Evolutionary conservation across 2,113 vertebrate genomes (phyloP).

Genomic region (Triplophysa rosa): DNA sequence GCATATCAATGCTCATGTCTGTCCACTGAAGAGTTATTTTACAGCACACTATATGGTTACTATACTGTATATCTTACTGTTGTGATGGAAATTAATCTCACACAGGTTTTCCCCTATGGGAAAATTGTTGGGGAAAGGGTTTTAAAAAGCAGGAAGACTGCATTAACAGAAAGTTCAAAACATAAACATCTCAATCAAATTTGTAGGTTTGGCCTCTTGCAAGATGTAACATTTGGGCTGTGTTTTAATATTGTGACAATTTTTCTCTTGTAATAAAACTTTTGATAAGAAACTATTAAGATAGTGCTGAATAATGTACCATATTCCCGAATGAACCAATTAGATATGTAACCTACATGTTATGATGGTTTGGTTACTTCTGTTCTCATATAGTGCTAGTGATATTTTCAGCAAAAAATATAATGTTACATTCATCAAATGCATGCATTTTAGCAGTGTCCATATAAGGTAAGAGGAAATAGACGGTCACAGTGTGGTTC

Average conservation of each 20-base stretch:
- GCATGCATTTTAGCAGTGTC: neutral
- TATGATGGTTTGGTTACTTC: neutral
- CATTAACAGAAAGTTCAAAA: neutral
- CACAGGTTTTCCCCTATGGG: too few relatives aligned
- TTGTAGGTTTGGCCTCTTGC: neutral
- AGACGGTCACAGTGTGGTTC: slow-evolving; percentile 17
- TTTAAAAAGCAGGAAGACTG: neutral
- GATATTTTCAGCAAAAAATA: too few relatives aligned
- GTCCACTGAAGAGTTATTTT: neutral
- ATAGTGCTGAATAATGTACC: too few relatives aligned
- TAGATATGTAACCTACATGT: too few relatives aligned
- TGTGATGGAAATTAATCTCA: neutral
- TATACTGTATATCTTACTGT: neutral
- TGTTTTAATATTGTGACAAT: too few relatives aligned
- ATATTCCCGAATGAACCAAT: too few relatives aligned
- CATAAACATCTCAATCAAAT: neutral
- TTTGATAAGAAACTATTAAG: too few relatives aligned
- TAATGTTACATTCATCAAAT: neutral
- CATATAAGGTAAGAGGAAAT: neutral
- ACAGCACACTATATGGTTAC: too few relatives aligned
- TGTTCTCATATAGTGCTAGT: neutral
- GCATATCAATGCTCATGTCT: neutral
- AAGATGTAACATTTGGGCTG: too few relatives aligned
- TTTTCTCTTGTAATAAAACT: too few relatives aligned
- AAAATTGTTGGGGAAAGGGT: neutral